Conservation (phyloP, 2,888 invertebrate species). For the Trichacis sp. region DNA sequence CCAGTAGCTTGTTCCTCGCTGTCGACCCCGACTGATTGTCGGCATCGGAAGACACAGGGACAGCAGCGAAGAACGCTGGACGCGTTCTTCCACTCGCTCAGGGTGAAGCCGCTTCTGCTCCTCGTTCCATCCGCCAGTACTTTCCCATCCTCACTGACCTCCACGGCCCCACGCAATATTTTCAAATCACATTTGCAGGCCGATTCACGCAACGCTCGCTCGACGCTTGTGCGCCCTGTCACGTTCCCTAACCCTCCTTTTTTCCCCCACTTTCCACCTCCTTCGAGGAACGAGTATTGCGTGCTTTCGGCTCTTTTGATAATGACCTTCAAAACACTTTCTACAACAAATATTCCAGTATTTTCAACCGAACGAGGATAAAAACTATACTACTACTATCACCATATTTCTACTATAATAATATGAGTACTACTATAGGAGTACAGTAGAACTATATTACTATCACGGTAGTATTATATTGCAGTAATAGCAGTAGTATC, state of each 20-base stretch:
- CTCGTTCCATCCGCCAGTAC: conserved; percentile 32
- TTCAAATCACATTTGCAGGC: conserved; percentile 66
- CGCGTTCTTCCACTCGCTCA: conserved; percentile 47
- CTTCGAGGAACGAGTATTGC: not conserved
- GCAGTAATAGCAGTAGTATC: no score
- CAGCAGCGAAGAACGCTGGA: conserved; percentile 59
- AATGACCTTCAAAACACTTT: no score
- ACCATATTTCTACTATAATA: no score
- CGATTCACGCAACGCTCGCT: conserved; percentile 1
- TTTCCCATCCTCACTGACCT: conserved; percentile 48
- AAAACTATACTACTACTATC: no score
- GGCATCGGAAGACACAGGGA: conserved; percentile 62
- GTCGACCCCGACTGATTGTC: conserved; percentile 57
- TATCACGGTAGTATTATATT: no score
- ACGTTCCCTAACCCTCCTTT: not conserved
- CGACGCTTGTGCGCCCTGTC: not conserved
- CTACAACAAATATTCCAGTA: no score
- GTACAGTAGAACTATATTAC: no score
- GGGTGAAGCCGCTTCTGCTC: conserved; percentile 23
- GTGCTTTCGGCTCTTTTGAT: no score
- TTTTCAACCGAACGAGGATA: no score
- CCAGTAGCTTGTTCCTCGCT: conserved; percentile 47
- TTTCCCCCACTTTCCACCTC: conserved; percentile 2
- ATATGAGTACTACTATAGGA: no score
- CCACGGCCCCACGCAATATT: conserved; percentile 60